Percentiles rank a stretch among this genome's conserved stretches.
phyloP scores from a whole-genome alignment of 2,888 invertebrate genomes.

The Biston stratarius region DNA sequence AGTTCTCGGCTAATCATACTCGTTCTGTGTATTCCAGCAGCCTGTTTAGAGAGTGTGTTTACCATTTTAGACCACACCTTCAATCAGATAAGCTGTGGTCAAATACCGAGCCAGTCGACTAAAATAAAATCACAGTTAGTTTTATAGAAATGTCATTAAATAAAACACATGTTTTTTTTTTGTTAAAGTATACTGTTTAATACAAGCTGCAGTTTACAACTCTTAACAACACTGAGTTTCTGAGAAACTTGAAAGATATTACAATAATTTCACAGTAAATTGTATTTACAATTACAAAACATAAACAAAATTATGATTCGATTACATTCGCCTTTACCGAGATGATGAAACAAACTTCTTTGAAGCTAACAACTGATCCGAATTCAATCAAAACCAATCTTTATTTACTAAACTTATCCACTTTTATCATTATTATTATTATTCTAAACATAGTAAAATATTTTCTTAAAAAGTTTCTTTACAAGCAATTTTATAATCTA shows the following conservation, averaged over 20 bases:
- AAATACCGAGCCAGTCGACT: no score
- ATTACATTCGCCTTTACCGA: slow-evolving; percentile 52
- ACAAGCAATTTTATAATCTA: slow-evolving; percentile 58
- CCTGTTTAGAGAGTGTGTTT: no score
- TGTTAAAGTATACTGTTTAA: slow-evolving; percentile 70
- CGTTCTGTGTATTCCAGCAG: no score
- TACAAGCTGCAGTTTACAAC: slow-evolving; percentile 81
- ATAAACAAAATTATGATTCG: slow-evolving; percentile 39
- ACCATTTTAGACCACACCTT: no score
- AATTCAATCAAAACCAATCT: slow-evolving; percentile 55
- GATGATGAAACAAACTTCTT: slow-evolving; percentile 67
- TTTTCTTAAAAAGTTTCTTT: slow-evolving; percentile 62
- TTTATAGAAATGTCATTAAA: neutral
- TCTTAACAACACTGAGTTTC: slow-evolving; percentile 81
- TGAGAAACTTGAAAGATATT: slow-evolving; percentile 73
- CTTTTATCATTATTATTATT: slow-evolving; percentile 46
- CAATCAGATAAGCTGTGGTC: no score
- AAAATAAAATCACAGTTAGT: no score
- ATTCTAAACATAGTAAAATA: slow-evolving; percentile 61
- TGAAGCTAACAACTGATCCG: slow-evolving; percentile 63
- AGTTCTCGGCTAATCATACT: no score
- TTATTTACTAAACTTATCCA: slow-evolving; percentile 38
- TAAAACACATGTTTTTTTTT: slow-evolving; percentile 28
- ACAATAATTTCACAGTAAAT: slow-evolving; percentile 60
- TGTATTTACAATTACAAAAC: slow-evolving; percentile 64